Base-by-base conservation (phyloP, 2,797 vertebrate genomes). In the Eidolon dupreanum region DNA sequence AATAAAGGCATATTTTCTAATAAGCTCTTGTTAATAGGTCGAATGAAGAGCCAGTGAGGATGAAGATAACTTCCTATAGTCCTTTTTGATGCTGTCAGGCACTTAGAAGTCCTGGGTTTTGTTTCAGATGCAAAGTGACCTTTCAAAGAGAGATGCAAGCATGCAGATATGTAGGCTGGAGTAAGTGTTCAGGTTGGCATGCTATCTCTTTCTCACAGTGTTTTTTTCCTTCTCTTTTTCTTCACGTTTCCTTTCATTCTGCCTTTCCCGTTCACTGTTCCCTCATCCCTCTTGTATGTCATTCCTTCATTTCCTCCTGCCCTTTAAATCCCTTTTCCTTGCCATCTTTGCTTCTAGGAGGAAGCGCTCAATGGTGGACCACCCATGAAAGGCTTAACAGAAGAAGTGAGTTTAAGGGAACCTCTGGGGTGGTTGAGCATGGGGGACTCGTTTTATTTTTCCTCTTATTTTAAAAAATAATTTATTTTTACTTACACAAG, bases 391-490 rank as follows among this genome's bases (percentile, higher is more conserved):
- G 75, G 33, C 43, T 95, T 91, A 68, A 63, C 57, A 51, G 85
- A 93, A 82, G 90, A 87, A 81, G 55, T 93, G 49, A 94, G 61
- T 94, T 24, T 38, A 43, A 95, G 86, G 73, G 68, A 46, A 26
- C 41, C 24, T 28, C 9, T 28, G 24, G 73, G 70, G 33, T 68
- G 51, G 19, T 24, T 43, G 55, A 49, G 28, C 43, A 55, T 68
- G 55, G 22, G 22, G 17, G 20, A 88, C 22, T 85, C 66, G 2
- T 70, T 77, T 36, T 55, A 33, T 63, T 70, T n/a, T 81, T 59
- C 28, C 49, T 20, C 10, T 74, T 70, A 63, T 85, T 70, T 88
- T 20, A 43, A 28, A 78, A 65, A 38, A 33, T 0, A 1, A 28
- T 92, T 73, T 36, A 51, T 57, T 92, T 79, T 81, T 61, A 71